These are phyloP conservation scores for Platycheirus rosarum DNA, from an alignment of 2,888 invertebrate genomes.

Conservation along the genomic window DNA sequence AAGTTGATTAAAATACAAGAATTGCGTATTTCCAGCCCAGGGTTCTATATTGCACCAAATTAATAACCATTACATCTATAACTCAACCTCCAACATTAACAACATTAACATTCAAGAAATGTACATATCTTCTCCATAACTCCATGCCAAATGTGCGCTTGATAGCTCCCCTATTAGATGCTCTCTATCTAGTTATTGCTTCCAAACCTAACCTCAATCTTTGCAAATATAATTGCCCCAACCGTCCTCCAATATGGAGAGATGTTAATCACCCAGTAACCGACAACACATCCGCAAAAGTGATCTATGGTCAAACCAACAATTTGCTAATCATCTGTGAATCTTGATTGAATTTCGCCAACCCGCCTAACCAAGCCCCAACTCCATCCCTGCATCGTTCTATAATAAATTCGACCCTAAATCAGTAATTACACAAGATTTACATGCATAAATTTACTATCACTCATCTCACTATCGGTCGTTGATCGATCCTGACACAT, in stretches of 20 bases:
- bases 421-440: conserved; percentile 63
- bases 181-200: background rate
- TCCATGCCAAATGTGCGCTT: background rate
- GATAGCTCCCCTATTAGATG: conserved; percentile 20
- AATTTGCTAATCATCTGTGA: conserved; percentile 70
- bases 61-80: too few species aligned
- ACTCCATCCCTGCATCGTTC: background rate
- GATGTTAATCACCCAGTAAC: conserved; percentile 43
- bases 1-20: too few species aligned
- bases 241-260: conserved; percentile 9
- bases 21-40: too few species aligned
- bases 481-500: conserved; percentile 53
- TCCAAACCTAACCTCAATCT: conserved; percentile 7
- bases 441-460: conserved; percentile 71
- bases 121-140: background rate
- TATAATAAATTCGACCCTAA: conserved; percentile 21
- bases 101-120: too few species aligned
- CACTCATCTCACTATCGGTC: conserved; percentile 65
- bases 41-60: too few species aligned
- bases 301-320: conserved; percentile 67
- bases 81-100: too few species aligned
- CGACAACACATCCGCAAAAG: conserved; percentile 66
- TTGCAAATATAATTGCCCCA: conserved; percentile 30
- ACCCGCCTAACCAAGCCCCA: too few species aligned
- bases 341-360: conserved; percentile 70